Percentiles rank a stretch among this genome's conserved stretches.
Evolutionary conservation across 2,888 invertebrate genomes (phyloP).

Genomic region (Sminthurinus aureus): DNA sequence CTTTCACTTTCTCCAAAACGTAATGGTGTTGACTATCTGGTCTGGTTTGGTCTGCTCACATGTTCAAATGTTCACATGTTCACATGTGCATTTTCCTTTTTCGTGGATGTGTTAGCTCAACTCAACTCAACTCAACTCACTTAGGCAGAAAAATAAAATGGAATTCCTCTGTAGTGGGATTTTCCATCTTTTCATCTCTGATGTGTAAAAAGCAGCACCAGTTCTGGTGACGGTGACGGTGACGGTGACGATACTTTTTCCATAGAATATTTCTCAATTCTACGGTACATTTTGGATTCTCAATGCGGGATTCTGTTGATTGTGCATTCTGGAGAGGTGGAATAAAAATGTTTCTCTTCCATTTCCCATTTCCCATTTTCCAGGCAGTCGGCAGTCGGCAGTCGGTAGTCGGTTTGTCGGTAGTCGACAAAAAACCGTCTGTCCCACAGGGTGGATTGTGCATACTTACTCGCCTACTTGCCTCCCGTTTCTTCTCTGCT

Average conservation of each 20-base stretch:
- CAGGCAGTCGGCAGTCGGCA: neutral
- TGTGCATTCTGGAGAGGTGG: neutral
- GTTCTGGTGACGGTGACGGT: neutral
- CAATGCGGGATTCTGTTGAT: no score
- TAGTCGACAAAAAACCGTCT: neutral
- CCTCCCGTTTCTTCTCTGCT: no score
- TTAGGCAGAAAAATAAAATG: neutral
- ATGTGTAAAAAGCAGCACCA: no score
- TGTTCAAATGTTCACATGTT: no score
- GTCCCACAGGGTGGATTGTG: conserved; percentile 11
- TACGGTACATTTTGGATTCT: no score
- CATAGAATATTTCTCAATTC: no score
- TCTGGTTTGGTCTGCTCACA: neutral
- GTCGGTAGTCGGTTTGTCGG: no score
- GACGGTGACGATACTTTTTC: neutral
- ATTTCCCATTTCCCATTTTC: neutral
- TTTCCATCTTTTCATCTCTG: neutral
- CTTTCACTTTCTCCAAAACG: neutral
- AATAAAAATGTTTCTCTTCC: neutral
- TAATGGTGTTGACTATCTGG: neutral
- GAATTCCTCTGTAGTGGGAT: neutral
- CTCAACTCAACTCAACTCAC: no score
- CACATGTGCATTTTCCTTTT: neutral
- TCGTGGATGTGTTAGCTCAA: neutral
- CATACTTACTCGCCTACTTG: neutral